These are phyloP conservation scores for Eugnorisma glareosa DNA, from an alignment of 2,888 invertebrate genomes.

Conservation along the genomic window DNA sequence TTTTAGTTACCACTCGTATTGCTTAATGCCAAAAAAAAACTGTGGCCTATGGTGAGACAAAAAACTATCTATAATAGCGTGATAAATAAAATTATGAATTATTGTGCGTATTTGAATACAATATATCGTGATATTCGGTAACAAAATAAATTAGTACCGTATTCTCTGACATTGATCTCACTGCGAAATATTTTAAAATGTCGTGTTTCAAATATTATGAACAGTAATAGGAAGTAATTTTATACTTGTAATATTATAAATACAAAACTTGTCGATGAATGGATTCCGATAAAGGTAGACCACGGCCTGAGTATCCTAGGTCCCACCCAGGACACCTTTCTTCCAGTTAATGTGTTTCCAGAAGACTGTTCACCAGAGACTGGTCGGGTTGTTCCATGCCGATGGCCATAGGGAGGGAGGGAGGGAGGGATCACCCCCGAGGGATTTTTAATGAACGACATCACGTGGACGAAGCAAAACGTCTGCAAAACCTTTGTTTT, in stretches of 20 bases:
- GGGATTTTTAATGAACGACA: too few species aligned
- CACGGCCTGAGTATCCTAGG: too few species aligned
- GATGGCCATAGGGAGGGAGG: too few species aligned
- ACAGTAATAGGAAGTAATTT: slow-evolving; percentile 1
- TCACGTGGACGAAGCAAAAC: too few species aligned
- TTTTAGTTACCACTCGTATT: not conserved
- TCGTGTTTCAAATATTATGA: not conserved
- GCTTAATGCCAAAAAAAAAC: not conserved
- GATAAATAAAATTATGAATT: slow-evolving; percentile 5
- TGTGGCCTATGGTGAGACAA: not conserved
- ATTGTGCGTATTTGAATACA: not conserved
- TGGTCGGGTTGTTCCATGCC: too few species aligned
- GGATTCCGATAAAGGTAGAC: too few species aligned
- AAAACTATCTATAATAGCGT: slow-evolving; percentile 31
- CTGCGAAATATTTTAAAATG: slow-evolving; percentile 2
- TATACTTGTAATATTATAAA: not conserved
- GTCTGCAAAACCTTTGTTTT: too few species aligned
- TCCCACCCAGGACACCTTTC: too few species aligned
- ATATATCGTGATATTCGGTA: slow-evolving; percentile 8
- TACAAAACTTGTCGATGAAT: not conserved
- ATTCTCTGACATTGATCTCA: slow-evolving; percentile 19
- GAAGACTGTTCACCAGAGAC: too few species aligned
- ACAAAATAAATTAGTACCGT: not conserved
- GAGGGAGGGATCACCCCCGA: too few species aligned
- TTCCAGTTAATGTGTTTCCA: too few species aligned